Percentiles rank a stretch among this genome's conserved stretches.
Conservation (phyloP, 2,797 vertebrate genomes). For the Scolopax rusticola region DNA sequence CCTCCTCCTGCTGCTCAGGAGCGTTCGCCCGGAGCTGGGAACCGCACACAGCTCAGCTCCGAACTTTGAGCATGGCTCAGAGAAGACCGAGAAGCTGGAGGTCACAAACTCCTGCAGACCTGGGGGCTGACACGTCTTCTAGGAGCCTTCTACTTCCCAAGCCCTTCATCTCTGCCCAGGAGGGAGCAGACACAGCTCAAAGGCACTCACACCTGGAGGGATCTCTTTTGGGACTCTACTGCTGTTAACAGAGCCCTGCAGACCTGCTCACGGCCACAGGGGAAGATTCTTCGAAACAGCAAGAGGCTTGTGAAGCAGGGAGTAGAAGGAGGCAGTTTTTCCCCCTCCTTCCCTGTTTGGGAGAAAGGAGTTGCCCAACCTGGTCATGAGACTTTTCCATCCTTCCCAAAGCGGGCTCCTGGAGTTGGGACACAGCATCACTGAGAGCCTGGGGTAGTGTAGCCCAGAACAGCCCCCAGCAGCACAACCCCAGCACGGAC, state of each 20-base stretch:
- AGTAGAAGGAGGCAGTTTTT: background rate
- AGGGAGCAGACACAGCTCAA: background rate
- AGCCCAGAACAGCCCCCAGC: background rate
- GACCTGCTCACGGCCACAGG: background rate
- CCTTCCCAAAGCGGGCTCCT: conserved; percentile 26
- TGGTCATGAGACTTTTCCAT: conserved; percentile 56
- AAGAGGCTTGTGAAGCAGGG: fast-evolving
- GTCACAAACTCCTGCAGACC: background rate
- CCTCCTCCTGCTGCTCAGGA: conserved; percentile 1
- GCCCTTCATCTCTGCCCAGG: background rate
- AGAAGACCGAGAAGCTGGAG: background rate
- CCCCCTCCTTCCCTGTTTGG: background rate
- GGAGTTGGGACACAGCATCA: background rate
- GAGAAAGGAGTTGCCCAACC: conserved; percentile 56
- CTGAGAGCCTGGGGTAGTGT: background rate
- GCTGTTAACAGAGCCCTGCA: background rate
- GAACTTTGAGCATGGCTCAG: conserved; percentile 41
- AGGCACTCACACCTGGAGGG: background rate
- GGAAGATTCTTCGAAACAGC: background rate
- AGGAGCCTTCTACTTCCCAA: background rate
- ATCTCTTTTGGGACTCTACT: background rate
- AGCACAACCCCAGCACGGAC: background rate
- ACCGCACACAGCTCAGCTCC: conserved; percentile 1
- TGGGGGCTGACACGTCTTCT: background rate
- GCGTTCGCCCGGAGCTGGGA: background rate